Conservation (phyloP, 1,140 invertebrate species). For the Pseudomyrmex gracilis region DNA sequence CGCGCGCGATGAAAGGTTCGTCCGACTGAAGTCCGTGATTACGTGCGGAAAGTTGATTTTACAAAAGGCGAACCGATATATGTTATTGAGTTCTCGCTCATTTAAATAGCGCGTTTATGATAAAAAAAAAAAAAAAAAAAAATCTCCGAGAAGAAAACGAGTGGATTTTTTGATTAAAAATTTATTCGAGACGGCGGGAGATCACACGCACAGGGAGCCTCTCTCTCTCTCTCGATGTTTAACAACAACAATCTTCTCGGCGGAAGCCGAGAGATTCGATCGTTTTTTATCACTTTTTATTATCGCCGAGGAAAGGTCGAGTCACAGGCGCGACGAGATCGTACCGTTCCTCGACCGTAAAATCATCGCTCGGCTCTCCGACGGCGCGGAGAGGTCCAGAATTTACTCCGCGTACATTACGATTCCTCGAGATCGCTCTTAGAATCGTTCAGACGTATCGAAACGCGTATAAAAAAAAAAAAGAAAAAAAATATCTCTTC, state of each 20-base stretch:
- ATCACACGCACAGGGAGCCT: background rate
- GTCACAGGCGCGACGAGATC: constrained; percentile 47
- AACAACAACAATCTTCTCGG: constrained; percentile 15
- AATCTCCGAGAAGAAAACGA: background rate
- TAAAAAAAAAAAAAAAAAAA: too few relatives aligned
- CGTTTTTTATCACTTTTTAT: constrained; percentile 38
- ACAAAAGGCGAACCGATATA: background rate
- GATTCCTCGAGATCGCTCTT: constrained; percentile 60
- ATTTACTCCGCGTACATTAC: constrained; percentile 69
- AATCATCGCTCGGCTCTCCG: constrained; percentile 76
- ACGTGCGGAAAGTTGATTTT: constrained; percentile 1
- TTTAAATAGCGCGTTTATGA: background rate
- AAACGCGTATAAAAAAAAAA: constrained; percentile 53
- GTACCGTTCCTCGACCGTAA: constrained; percentile 76
- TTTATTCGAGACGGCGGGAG: constrained; percentile 17
- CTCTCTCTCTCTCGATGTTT: constrained; percentile 6
- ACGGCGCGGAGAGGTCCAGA: constrained; percentile 73
- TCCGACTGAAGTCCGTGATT: constrained; percentile 3
- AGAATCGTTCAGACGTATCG: constrained; percentile 76
- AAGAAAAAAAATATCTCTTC: background rate
- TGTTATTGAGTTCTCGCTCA: background rate
- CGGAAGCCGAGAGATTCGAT: background rate
- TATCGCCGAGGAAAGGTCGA: constrained; percentile 44
- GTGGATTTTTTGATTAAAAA: background rate
- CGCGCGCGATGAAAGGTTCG: constrained; percentile 13